A percentile compares a stretch with the other conserved stretches of the same genome.
phyloP scores from a whole-genome alignment of 30 jellyfish, hydroid and myxozoan genomes.

The Chrysaora quinquecirrha region DNA sequence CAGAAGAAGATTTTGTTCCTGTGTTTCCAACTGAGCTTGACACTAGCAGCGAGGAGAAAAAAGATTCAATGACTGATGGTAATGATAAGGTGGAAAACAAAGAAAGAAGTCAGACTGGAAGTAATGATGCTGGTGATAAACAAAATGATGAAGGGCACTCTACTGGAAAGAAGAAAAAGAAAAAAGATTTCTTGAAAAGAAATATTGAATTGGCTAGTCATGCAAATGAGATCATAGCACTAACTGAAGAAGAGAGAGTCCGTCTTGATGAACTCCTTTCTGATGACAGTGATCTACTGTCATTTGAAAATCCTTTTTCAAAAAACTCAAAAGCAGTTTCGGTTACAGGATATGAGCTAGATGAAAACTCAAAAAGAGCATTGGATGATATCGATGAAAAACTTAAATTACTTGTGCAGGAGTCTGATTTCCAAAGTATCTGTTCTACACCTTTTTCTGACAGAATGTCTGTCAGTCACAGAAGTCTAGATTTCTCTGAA shows the following conservation, averaged over 20 bases:
- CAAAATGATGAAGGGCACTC: no score
- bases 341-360: conserved; percentile 53
- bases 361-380: conserved; percentile 45
- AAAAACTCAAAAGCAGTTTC: not conserved
- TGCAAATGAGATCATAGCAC: conserved; percentile 71
- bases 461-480: conserved; percentile 2
- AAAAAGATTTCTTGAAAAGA: conserved; percentile 65
- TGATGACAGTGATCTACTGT: conserved; percentile 76
- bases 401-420: conserved; percentile 71
- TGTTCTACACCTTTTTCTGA: conserved; percentile 52
- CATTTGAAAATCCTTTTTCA: conserved; percentile 82
- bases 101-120: not conserved
- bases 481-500: conserved; percentile 16
- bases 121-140: not conserved
- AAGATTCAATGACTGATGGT: not conserved
- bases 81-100: not conserved
- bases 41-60: conserved; percentile 4
- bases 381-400: conserved; percentile 76
- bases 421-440: conserved; percentile 52
- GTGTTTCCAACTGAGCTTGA: conserved; percentile 66
- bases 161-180: conserved; percentile 17
- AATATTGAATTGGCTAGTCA: conserved; percentile 78
- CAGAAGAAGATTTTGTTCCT: conserved; percentile 47
- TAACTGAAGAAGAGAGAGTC: conserved; percentile 74
- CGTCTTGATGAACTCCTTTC: conserved; percentile 81